These are phyloP conservation scores for Norana najaformis DNA, from an alignment of 2,888 invertebrate genomes.

Conservation along the genomic window DNA sequence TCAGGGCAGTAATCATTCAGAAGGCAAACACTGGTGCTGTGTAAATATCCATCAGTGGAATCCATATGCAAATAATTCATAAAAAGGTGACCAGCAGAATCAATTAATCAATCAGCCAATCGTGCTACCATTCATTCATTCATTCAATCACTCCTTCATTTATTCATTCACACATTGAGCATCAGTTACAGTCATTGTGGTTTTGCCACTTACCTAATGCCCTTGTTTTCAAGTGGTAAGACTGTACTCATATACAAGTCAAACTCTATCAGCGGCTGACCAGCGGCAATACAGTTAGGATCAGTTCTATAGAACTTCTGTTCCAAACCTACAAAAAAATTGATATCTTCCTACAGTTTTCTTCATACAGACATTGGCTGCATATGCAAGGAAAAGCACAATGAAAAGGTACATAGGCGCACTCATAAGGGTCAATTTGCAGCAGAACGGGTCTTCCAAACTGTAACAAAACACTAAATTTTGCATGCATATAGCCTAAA, in stretches of 20 bases:
- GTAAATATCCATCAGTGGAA: no score
- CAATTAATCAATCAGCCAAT: no score
- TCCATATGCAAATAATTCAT: no score
- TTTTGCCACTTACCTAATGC: conserved; percentile 53
- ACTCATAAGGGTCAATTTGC: background rate
- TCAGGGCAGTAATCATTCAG: no score
- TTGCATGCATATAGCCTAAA: no score
- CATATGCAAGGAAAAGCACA: background rate
- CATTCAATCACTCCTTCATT: background rate
- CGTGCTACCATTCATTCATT: background rate
- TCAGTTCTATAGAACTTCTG: conserved; percentile 69
- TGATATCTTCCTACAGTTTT: background rate
- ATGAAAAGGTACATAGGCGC: background rate
- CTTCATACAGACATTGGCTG: conserved; percentile 4
- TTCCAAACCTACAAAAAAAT: conserved; percentile 62
- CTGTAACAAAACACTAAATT: background rate
- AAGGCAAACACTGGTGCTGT: no score
- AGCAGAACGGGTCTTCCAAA: background rate
- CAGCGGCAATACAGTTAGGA: conserved; percentile 72
- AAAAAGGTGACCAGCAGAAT: no score
- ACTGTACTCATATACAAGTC: conserved; percentile 71
- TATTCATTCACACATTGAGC: background rate
- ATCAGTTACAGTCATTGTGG: background rate
- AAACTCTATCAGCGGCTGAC: conserved; percentile 70
- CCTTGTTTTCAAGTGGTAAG: conserved; percentile 61